Evolutionary conservation across 2,888 invertebrate genomes (phyloP).

Genomic region (Latrodectus elegans): DNA sequence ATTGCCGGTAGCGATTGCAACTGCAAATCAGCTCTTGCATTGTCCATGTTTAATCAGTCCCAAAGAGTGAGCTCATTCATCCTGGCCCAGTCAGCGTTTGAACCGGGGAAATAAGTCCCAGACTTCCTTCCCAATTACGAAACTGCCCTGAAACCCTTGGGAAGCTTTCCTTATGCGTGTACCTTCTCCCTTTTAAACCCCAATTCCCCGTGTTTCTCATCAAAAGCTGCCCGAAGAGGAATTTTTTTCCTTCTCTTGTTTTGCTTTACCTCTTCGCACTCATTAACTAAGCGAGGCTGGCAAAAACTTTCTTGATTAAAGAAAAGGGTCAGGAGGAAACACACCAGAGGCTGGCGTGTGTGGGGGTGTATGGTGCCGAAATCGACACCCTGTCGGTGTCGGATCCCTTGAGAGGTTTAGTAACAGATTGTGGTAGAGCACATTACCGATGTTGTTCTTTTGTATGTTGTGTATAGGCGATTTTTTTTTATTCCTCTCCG

Average conservation of each 20-base stretch:
- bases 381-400: constrained; percentile 29
- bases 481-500: constrained; percentile 16
- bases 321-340: background rate
- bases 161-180: constrained; percentile 26
- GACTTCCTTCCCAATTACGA: constrained; percentile 22
- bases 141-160: constrained; percentile 19
- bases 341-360: background rate
- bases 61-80: no score
- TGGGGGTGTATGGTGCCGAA: constrained; percentile 28
- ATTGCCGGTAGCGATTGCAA: no score
- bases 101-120: background rate
- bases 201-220: constrained; percentile 33
- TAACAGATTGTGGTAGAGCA: constrained; percentile 46
- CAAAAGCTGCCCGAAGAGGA: constrained; percentile 25
- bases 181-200: constrained; percentile 24
- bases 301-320: constrained; percentile 50
- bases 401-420: constrained; percentile 12
- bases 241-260: constrained; percentile 10
- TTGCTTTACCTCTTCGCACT: constrained; percentile 9
- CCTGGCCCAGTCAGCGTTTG: background rate
- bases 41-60: no score
- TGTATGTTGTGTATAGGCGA: background rate
- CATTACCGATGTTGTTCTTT: constrained; percentile 38
- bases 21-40: no score
- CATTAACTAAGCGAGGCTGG: constrained; percentile 53